These are phyloP conservation scores for Dasysyrphus albostriatus DNA, from an alignment of 2,888 invertebrate species.

Conservation along the genomic window DNA sequence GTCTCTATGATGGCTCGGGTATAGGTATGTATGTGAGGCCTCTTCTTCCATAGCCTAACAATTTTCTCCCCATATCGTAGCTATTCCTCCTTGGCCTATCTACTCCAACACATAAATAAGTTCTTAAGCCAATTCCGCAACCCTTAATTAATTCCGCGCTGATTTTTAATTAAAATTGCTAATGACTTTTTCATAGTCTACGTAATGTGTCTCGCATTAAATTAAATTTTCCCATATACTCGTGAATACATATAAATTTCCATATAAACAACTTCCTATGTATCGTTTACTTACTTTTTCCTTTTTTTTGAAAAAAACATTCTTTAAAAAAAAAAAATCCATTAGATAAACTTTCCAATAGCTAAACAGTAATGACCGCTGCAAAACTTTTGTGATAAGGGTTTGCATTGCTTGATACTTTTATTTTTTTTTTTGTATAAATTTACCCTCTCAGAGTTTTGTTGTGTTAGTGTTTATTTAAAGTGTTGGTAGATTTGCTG, in stretches of 20 bases:
- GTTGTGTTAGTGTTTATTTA: constrained; percentile 3
- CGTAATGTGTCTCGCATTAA: constrained; percentile 68
- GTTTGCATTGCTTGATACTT: constrained; percentile 22
- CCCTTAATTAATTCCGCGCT: constrained; percentile 70
- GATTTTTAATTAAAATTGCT: constrained; percentile 76
- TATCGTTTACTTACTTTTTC: constrained; percentile 1
- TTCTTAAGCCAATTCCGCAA: constrained; percentile 57
- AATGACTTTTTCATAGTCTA: constrained; percentile 64
- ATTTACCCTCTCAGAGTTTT: neutral
- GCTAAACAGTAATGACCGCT: constrained; percentile 52
- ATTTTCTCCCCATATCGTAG: neutral
- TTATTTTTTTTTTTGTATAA: constrained; percentile 1
- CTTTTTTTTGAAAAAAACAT: neutral
- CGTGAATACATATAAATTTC: neutral
- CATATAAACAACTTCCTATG: neutral
- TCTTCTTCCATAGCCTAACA: neutral
- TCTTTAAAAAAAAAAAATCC: neutral
- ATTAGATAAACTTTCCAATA: constrained; percentile 60
- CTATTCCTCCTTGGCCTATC: neutral
- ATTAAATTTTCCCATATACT: constrained; percentile 45
- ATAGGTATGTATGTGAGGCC: neutral
- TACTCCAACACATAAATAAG: constrained; percentile 28
- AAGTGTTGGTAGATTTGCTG: neutral
- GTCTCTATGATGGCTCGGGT: neutral
- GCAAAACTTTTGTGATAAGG: constrained; percentile 60